phyloP scores from a whole-genome alignment of 2,113 vertebrate genomes.

The Heterotilapia buettikoferi region DNA sequence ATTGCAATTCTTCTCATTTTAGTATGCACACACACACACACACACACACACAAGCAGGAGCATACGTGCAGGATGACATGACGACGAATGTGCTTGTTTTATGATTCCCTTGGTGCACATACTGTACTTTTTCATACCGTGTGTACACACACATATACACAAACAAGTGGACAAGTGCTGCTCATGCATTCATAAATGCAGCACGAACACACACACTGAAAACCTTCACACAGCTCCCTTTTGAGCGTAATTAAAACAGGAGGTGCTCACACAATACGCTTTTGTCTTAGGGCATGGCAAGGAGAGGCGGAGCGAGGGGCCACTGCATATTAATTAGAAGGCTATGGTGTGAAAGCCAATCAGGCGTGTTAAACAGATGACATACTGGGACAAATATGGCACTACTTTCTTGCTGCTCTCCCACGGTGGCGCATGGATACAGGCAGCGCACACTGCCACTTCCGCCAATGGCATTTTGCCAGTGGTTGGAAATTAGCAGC shows the following conservation, averaged over 20 bases:
- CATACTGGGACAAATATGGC: constrained; percentile 62
- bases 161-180: background rate
- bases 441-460: constrained; percentile 16
- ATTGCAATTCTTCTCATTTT: constrained; percentile 35
- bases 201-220: constrained; percentile 21
- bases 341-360: constrained; percentile 63
- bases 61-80: constrained; percentile 32
- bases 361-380: constrained; percentile 70
- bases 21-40: background rate
- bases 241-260: constrained; percentile 75
- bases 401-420: constrained; percentile 66
- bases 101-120: constrained; percentile 27
- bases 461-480: constrained; percentile 53
- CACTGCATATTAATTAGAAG: constrained; percentile 74
- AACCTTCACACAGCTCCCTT: constrained; percentile 41
- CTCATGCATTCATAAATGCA: constrained; percentile 7
- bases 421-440: constrained; percentile 68
- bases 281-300: constrained; percentile 72
- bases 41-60: background rate
- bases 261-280: constrained; percentile 69
- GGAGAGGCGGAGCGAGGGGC: constrained; percentile 42
- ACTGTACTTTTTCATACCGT: constrained; percentile 18
- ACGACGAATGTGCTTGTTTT: constrained; percentile 40
- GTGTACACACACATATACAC: background rate
- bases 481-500: constrained; percentile 62